Evolutionary conservation across 53 echinoderm and acorn worm species (phyloP).

Genomic region (Hippasteria phrygiana): DNA sequence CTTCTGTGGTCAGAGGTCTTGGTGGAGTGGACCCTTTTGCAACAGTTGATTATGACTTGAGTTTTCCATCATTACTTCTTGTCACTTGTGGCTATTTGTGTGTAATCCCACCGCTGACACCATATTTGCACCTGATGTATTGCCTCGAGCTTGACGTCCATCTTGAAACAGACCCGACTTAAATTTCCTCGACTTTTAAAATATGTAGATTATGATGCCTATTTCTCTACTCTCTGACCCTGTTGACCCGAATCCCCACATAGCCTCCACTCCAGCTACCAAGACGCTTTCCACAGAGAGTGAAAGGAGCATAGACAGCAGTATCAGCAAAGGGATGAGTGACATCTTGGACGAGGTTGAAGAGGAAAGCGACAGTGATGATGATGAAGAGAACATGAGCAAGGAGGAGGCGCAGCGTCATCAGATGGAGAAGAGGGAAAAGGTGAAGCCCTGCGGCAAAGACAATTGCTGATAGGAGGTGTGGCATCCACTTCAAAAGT

Average conservation of each 20-base stretch:
- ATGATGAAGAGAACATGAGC: slow-evolving; percentile 82
- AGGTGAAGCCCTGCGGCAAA: slow-evolving; percentile 43
- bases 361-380: slow-evolving; percentile 89
- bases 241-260: not conserved
- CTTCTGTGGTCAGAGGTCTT: too few species aligned
- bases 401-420: slow-evolving; percentile 72
- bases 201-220: not conserved
- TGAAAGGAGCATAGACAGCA: slow-evolving; percentile 53
- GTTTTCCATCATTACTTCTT: too few species aligned
- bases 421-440: slow-evolving; percentile 79
- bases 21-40: too few species aligned
- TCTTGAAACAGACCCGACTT: not conserved
- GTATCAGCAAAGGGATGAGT: not conserved
- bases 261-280: slow-evolving; percentile 53
- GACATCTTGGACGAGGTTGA: slow-evolving; percentile 73
- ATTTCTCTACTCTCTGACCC: not conserved
- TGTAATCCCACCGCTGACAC: too few species aligned
- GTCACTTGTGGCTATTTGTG: too few species aligned
- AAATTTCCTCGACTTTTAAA: not conserved
- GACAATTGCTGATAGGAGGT: not conserved
- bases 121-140: too few species aligned
- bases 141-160: not conserved
- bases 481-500: too few species aligned
- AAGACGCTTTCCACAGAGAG: slow-evolving; percentile 66
- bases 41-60: too few species aligned